Percentiles rank a stretch among this genome's conserved stretches.
Conservation (phyloP, 2,888 invertebrate genomes). For the Allygus modestus region DNA sequence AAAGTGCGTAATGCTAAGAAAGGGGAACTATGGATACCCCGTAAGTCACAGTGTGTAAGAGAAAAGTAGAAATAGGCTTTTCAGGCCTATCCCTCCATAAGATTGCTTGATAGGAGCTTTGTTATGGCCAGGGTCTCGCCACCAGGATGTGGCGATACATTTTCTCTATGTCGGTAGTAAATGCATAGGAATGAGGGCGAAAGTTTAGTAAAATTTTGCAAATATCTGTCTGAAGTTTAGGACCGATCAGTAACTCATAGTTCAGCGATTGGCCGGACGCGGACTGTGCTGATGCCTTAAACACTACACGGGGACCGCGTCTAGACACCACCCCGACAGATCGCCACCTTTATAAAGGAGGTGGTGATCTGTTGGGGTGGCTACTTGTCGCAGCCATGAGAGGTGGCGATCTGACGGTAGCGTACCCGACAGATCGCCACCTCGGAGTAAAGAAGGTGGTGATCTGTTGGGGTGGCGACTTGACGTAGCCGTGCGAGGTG, state of each 20-base stretch:
- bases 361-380: no score
- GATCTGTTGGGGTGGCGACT: no score
- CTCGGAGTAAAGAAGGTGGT: no score
- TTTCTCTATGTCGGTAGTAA: slow-evolving; percentile 37
- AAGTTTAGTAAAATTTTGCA: slow-evolving; percentile 46
- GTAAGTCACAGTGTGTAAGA: slow-evolving; percentile 58
- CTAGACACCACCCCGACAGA: no score
- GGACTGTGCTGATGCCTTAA: neutral
- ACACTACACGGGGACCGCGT: neutral
- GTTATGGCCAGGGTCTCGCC: neutral
- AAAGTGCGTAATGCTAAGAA: slow-evolving; percentile 56
- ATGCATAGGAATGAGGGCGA: neutral
- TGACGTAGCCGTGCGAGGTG: no score
- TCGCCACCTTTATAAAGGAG: no score
- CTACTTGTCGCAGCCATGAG: no score
- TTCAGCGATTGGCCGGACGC: neutral
- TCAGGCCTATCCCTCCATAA: slow-evolving; percentile 18
- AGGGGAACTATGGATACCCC: slow-evolving; percentile 59
- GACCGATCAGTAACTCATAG: neutral
- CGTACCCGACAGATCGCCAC: no score
- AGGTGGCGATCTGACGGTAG: no score
- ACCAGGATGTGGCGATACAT: slow-evolving; percentile 34
- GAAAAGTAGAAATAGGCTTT: slow-evolving; percentile 25
- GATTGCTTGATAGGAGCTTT: slow-evolving; percentile 22
- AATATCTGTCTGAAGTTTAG: slow-evolving; percentile 56